phyloP scores from a whole-genome alignment of 2,797 vertebrate species.

The Tamandua tetradactyla region DNA sequence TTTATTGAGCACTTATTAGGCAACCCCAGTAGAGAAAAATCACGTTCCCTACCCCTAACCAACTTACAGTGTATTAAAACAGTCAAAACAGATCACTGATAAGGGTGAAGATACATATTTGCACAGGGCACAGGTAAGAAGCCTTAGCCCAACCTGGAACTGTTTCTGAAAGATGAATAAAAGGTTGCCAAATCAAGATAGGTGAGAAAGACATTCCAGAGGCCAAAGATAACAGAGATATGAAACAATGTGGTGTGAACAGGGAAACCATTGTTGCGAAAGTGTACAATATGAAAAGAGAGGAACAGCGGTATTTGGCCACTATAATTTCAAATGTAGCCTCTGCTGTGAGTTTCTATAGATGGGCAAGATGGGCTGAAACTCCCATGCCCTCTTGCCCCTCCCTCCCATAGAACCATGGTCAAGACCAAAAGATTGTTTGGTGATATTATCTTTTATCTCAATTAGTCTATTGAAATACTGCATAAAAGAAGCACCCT shows the following conservation, averaged over 20 bases:
- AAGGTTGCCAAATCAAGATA: background rate
- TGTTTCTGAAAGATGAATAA: background rate
- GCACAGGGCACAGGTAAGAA: background rate
- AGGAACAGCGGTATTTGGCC: background rate
- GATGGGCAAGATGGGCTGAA: background rate
- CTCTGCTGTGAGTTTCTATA: background rate
- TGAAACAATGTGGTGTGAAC: background rate
- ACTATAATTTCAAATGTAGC: background rate
- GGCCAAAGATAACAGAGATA: background rate
- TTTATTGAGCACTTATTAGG: background rate
- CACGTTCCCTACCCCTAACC: background rate
- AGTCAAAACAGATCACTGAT: background rate
- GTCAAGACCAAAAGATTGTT: background rate
- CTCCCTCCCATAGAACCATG: background rate
- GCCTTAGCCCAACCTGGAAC: background rate
- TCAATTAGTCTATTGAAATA: background rate
- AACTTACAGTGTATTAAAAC: background rate
- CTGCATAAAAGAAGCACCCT: background rate
- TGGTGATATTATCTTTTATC: too few species aligned
- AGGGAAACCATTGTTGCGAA: background rate
- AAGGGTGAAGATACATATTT: background rate
- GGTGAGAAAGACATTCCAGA: background rate
- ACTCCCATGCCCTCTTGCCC: fast-evolving
- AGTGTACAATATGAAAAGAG: background rate
- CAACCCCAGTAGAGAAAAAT: too few species aligned